These are phyloP conservation scores for Pristionchus mayeri DNA, from an alignment of 2,888 invertebrate species.

Conservation along the genomic window DNA sequence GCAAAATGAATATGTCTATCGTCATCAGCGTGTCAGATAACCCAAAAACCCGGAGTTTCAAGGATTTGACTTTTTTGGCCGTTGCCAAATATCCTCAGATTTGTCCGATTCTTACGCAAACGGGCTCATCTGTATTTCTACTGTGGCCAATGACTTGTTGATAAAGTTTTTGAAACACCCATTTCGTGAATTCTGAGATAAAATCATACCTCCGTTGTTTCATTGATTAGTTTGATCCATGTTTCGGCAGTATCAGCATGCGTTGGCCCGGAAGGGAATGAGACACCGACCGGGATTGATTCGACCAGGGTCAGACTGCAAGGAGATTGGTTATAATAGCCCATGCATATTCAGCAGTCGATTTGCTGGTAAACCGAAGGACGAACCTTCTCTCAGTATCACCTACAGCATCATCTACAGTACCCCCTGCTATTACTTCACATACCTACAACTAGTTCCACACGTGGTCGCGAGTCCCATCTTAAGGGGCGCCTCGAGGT, in stretches of 20 bases:
- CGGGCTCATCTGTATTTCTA: no score
- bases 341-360: no score
- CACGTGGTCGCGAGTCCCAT: conserved; percentile 27
- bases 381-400: no score
- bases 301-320: conserved; percentile 39
- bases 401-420: background rate
- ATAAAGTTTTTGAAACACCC: background rate
- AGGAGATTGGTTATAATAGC: background rate
- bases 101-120: no score
- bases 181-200: conserved; percentile 55
- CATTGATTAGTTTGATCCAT: conserved; percentile 39
- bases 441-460: background rate
- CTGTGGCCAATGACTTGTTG: background rate
- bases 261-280: background rate
- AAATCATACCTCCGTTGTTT: background rate
- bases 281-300: conserved; percentile 35
- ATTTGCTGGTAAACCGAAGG: background rate
- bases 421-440: background rate
- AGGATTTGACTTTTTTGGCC: no score
- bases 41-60: no score
- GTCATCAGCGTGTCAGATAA: no score
- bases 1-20: no score
- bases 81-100: no score
- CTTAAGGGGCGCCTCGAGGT: conserved; percentile 45
- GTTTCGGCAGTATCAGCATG: background rate